phyloP scores from a whole-genome alignment of 2,888 invertebrate genomes.

The Drosophila peninsularis region DNA sequence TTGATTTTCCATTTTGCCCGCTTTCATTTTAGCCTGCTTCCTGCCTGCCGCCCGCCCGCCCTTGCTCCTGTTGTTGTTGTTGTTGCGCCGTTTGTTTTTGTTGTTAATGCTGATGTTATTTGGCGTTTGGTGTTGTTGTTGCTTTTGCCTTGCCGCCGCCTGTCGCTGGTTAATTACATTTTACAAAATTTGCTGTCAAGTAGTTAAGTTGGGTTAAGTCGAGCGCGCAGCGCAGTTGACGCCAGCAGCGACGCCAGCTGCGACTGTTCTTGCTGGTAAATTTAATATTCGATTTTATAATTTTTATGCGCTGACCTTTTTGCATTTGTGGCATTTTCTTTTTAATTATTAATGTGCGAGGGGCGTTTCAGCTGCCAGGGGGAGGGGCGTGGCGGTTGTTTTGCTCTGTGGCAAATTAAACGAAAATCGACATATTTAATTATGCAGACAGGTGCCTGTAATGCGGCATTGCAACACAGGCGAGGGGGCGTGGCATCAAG shows the following conservation, averaged over 20 bases:
- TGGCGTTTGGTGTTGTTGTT: constrained; percentile 29
- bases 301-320: constrained; percentile 79
- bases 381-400: constrained; percentile 5
- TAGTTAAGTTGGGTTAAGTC: constrained; percentile 82
- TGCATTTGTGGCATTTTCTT: constrained; percentile 79
- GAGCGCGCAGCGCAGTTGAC: constrained; percentile 57
- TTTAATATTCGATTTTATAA: constrained; percentile 82
- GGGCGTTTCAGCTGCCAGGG: constrained; percentile 34
- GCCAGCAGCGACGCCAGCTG: constrained; percentile 12
- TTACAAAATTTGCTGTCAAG: constrained; percentile 83
- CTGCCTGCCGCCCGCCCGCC: constrained; percentile 26
- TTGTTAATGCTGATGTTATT: constrained; percentile 62
- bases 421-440: constrained; percentile 78
- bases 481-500: not conserved
- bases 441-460: constrained; percentile 77
- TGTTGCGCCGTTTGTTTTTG: constrained; percentile 58
- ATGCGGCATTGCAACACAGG: constrained; percentile 66
- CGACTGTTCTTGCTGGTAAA: constrained; percentile 60
- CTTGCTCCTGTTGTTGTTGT: constrained; percentile 32
- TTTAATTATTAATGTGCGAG: constrained; percentile 80
- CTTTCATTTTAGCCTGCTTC: constrained; percentile 69
- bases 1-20: constrained; percentile 74
- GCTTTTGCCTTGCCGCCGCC: constrained; percentile 53
- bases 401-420: constrained; percentile 66
- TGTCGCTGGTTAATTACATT: constrained; percentile 83